Base-by-base conservation (phyloP, 2,888 invertebrate species). In the Standfussiana lucernea region DNA sequence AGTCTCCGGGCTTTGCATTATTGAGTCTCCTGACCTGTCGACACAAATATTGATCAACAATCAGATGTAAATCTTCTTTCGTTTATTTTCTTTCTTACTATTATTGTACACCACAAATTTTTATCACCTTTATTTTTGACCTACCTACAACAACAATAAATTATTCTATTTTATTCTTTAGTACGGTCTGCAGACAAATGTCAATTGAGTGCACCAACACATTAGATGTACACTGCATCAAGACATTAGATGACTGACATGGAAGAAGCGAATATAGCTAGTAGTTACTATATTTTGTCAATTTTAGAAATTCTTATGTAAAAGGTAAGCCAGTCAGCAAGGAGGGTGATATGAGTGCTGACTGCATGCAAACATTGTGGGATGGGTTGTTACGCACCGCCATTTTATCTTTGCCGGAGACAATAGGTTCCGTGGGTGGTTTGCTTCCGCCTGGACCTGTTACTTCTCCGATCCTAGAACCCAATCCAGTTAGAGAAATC, bases 401-500 rank as follows among this genome's bases (percentile, higher is more conserved):
- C 15, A 91, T 79, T 45, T 83, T 77, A 0, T 66, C 1, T 28
- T 88, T 85, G 10, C 84, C 77, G 0, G 91, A 83, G 47, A 94
- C 32, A 37, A 82, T 61, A 5, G 71, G 24, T 59, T 89, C 68
- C 0, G 79, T 86, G 3, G 81, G 67, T 4, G 88, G 84, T 24
- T 73, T 83, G 21, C 68, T 79, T 4, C 93, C 93, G 32, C 83
- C 89, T 4, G 93, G 90, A n/a, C 89, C 90, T 0, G 69, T 86
- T 1, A 94, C 84, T 11, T 73, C 37, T 8, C 61, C 79, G 2
- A 93, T 77, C 24, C 53, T 75, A 0, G 93, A 90, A 0, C 80
- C 37, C 0, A 15, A 15, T 1, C 94, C 94, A 24, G 93, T 84
- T 8, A 89, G 88, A 21, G 93, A 85, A 45, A 95, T 83, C 0